Evolutionary conservation across 2,888 invertebrate genomes (phyloP), one percentile per base, ranked within the genome.

Genomic region (Lithophane ornitopus): DNA sequence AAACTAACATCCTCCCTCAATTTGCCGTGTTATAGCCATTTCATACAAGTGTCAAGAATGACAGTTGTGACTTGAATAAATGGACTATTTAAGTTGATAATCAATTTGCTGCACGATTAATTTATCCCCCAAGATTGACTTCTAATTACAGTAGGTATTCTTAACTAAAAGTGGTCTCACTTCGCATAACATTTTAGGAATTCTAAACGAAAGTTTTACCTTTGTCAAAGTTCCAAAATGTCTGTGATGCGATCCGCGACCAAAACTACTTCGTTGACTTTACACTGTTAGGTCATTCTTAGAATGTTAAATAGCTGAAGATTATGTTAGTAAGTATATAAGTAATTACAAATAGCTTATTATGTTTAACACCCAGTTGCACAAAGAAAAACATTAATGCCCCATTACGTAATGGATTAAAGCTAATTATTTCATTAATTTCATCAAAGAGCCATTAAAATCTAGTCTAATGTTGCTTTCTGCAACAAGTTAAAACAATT

Each of bases 181-280:
- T 59, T 14, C 14, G 28, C 14, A 58, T 3, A 59, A 77, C 44
- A n/a, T 22, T 76, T 78, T 14, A 61, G 52, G 46, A 61, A 62
- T 61, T 59, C 52, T 54, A 11, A 46, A 44, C 19, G 4, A 39
- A 80, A 34, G 61, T 58, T 80, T 67, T 52, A n/a, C 6, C 52
- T 67, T 71, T 68, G 49, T 34, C 26, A 39, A 77, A 76, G 58
- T 80, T 22, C 41, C 12, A 4, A 70, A 76, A 80, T 81, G 81
- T 61, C 59, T 80, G 80, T 80, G 63, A 28, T 56, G 59, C 39
- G 22, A 63, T 49, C 46, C 66, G 49, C 12, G 34, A 19, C n/a
- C 26, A 16, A 11, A 49, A 78, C 26, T 52, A 41, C 12, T 52
- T 44, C 7, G 41, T 26, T 56, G 16, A 26, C 34, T 63, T 49